phyloP scores from a whole-genome alignment of 2,113 vertebrate species.

The Capreolus pygargus region DNA sequence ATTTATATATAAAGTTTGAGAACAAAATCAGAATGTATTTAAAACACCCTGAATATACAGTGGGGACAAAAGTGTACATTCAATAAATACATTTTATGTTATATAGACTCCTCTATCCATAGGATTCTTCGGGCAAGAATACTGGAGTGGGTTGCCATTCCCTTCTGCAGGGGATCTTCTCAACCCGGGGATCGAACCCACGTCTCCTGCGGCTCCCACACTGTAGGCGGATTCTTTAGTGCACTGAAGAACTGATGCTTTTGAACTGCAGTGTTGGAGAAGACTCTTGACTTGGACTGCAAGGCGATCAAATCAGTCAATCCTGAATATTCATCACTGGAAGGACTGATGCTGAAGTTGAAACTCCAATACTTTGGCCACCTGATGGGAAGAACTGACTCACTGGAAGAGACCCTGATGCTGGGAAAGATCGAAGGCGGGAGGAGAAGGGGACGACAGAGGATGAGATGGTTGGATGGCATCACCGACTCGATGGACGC shows the following conservation, averaged over 20 bases:
- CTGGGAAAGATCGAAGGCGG: background rate
- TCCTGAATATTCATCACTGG: background rate
- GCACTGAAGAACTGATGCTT: background rate
- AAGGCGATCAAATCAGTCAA: background rate
- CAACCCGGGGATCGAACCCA: background rate
- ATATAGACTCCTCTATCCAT: background rate
- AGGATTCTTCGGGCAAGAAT: background rate
- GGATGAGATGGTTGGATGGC: background rate
- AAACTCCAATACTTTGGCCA: background rate
- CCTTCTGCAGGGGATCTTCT: background rate
- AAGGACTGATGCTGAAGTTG: background rate
- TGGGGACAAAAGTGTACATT: background rate
- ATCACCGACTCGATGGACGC: fast-evolving
- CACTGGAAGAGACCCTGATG: background rate
- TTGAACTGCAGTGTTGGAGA: background rate
- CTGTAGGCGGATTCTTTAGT: fast-evolving
- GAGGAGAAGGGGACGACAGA: background rate
- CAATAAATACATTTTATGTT: background rate
- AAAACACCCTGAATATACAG: background rate
- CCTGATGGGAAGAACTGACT: background rate
- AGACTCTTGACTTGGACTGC: background rate
- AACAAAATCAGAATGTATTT: background rate
- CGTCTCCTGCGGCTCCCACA: background rate
- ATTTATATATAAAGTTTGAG: background rate
- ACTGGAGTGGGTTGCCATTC: background rate